These are phyloP conservation scores for Callimico goeldii DNA, from an alignment of 2,797 vertebrate genomes.

Conservation along the genomic window DNA sequence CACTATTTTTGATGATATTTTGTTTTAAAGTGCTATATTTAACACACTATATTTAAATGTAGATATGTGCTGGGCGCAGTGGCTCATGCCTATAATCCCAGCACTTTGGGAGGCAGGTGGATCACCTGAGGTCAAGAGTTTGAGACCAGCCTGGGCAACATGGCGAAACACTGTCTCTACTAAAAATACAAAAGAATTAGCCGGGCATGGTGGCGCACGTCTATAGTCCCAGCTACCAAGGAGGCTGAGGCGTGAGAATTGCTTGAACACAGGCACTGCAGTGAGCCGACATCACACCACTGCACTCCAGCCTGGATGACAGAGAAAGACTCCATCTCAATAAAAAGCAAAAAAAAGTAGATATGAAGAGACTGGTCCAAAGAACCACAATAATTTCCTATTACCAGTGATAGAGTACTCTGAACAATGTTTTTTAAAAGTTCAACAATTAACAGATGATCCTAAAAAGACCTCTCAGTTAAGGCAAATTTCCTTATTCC, in stretches of 20 bases:
- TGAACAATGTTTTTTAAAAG: background rate
- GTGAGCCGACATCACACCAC: background rate
- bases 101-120: background rate
- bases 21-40: background rate
- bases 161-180: background rate
- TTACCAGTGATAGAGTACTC: background rate
- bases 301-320: background rate
- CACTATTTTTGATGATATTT: background rate
- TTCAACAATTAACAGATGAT: no score
- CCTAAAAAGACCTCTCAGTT: background rate
- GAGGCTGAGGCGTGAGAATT: background rate
- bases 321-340: background rate
- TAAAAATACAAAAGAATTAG: background rate
- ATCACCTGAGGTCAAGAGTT: background rate
- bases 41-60: background rate
- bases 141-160: background rate
- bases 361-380: background rate
- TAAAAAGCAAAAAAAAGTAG: background rate
- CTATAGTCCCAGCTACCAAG: background rate
- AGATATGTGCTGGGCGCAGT: fast-evolving
- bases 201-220: background rate
- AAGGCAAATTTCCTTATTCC: background rate
- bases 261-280: background rate
- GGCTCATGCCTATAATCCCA: background rate
- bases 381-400: background rate